Base-by-base conservation (phyloP, 2,797 vertebrate genomes). In the Benthosema pterotum region DNA sequence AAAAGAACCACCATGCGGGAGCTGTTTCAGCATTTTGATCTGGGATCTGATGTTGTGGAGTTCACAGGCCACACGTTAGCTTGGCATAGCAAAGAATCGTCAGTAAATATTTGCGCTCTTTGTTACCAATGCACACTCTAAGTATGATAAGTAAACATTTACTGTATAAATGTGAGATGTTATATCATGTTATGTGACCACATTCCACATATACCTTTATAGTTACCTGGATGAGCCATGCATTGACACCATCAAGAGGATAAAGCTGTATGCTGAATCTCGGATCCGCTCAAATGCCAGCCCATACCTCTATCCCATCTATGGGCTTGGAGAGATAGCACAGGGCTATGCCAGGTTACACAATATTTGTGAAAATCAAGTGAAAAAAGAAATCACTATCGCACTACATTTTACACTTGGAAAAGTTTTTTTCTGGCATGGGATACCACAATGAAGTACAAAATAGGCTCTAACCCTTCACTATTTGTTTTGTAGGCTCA, bases 161-260 rank as follows among this genome's bases (percentile, higher is more conserved):
- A n/a, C n/a, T n/a, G n/a, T n/a, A n/a, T 38, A 38, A 38, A 38
- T 11, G 45, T 46, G 3, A 3, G 12, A 14, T 46, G 45, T 14
- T 46, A n/a, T 38, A 38, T 9, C 5, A 11, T 38, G 11, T 38
- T 38, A 11, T 38, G 13, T 46, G 45, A 13, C 5, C 45, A 13
- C 7, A 46, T 46, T 46, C n/a, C 45, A 42, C 49, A 49, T 67
- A 5, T 60, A 14, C 67, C 2, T 42, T 19, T 46, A 9, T 57
- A 93, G 93, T 63, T 93, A 93, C 71, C 77, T 94, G 86, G 92
- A 94, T 19, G 73, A 88, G 72, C 89, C 92, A 0, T 94, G 83
- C 71, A 52, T 84, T 52, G 84, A 89, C 43, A 91, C 91, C 42
- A 85, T 94, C 63, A 80, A 70, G 47, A 74, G 89, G 68, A 92